These are phyloP conservation scores for Suillia variegata DNA, from an alignment of 2,888 invertebrate species.

Conservation along the genomic window DNA sequence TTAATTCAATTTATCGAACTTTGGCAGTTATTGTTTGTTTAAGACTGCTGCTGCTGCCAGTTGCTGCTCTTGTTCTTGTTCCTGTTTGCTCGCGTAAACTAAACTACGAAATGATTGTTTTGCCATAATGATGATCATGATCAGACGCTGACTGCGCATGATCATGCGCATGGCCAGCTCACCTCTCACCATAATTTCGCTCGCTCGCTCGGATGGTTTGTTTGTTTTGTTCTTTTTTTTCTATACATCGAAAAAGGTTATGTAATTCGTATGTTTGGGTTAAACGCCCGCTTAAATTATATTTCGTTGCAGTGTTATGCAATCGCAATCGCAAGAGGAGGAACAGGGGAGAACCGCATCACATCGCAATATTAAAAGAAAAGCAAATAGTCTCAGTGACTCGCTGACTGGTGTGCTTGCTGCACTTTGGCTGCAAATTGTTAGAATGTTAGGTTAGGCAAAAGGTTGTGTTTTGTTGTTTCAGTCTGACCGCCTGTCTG, in stretches of 20 bases:
- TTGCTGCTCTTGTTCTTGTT: slow-evolving; percentile 9
- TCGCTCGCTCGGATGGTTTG: slow-evolving; percentile 9
- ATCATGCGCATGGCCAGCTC: neutral
- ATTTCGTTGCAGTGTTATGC: too few species aligned
- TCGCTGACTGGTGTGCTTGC: too few species aligned
- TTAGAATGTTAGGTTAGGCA: too few species aligned
- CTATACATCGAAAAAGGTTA: slow-evolving; percentile 14
- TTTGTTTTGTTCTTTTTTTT: slow-evolving; percentile 8
- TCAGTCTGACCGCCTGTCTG: too few species aligned
- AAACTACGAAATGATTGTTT: neutral
- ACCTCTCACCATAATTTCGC: slow-evolving; percentile 4
- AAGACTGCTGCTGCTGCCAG: slow-evolving; percentile 15
- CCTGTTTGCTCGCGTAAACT: slow-evolving; percentile 3
- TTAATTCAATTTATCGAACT: slow-evolving; percentile 42
- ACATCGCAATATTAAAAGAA: too few species aligned
- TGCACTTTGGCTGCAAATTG: too few species aligned
- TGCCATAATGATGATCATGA: slow-evolving; percentile 22
- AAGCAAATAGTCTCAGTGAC: too few species aligned
- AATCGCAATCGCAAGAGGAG: too few species aligned
- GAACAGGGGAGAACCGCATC: too few species aligned
- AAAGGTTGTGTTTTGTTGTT: too few species aligned
- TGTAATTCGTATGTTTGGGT: slow-evolving; percentile 22
- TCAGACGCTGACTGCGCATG: slow-evolving; percentile 13
- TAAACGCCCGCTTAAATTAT: slow-evolving; percentile 18
- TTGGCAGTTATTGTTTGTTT: slow-evolving; percentile 37